Evolutionary conservation across 92 coral and sea anemone genomes (phyloP), one percentile per base, ranked within the genome.

Genomic region (Phenganax stokvisi): DNA sequence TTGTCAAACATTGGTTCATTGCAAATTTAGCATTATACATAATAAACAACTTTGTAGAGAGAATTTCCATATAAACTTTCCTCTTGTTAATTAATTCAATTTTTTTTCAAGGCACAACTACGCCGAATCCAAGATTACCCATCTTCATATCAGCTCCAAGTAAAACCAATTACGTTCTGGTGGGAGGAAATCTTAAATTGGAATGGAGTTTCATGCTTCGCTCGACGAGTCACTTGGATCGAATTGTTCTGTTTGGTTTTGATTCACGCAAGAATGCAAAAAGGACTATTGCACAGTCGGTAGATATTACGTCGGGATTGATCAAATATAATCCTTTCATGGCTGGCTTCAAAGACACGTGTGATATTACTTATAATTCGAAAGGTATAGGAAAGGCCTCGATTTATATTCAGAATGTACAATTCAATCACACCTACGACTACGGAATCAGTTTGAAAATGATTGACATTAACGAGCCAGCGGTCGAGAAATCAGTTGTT

Each of bases 161-260:
- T 13, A 64, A 51, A 27, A 47, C 20, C n/a, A 79, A 65, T 51
- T 10, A 8, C 52, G 81, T 77, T 61, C 55, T 79, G 20, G 59
- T 79, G 15, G 83, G 83, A 15, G 53, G 10, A 11, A 65, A 79
- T 29, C 29, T 79, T 4, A 79, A 63, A 79, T 54, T 79, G 69
- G 74, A 79, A 29, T 79, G 83, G 83, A 64, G 10, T 44, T 79
- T 79, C 83, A 68, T 15, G 55, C 52, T 79, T 65, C 59, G 29
- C 16, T 27, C 83, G 15, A 62, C 53, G 61, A 65, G 56, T 29
- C 62, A 62, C 29, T 51, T 79, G 54, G n/a, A 51, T n/a, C 54
- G 62, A 17, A 29, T 79, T 47, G 3, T 20, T 10, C 62, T 79
- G 9, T 79, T 63, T 30, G 65, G 83, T 12, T 79, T 63, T 30